A percentile compares a stretch with the other conserved stretches of the same genome.
phyloP scores from a whole-genome alignment of 2,113 vertebrate genomes.

The Petrocephalus zakoni region DNA sequence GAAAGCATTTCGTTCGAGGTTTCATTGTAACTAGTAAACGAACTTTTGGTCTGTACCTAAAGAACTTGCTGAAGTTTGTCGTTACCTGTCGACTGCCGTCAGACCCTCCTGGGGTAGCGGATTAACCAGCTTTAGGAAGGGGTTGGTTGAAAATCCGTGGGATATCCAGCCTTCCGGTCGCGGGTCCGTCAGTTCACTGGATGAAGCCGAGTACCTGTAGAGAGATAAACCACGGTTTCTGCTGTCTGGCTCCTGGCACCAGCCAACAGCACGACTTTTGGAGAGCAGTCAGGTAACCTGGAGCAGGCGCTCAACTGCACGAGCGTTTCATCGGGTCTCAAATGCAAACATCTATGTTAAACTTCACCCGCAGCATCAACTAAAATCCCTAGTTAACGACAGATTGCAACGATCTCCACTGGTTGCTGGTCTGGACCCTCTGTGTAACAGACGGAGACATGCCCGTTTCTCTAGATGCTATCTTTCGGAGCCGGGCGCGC shows the following conservation, averaged over 20 bases:
- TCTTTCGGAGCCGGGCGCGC: constrained; percentile 42
- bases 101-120: constrained; percentile 47
- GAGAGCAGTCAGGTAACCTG: background rate
- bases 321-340: background rate
- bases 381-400: background rate
- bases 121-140: constrained; percentile 47
- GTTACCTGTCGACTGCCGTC: constrained; percentile 59
- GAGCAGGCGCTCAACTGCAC: background rate
- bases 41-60: background rate
- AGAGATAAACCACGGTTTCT: background rate
- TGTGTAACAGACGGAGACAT: background rate
- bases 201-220: constrained; percentile 56
- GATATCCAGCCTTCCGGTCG: constrained; percentile 55
- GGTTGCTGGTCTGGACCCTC: background rate
- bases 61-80: background rate
- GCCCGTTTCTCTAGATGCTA: background rate
- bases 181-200: constrained; percentile 47
- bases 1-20: background rate
- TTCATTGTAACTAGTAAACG: background rate
- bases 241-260: background rate
- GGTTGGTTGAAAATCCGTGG: constrained; percentile 52
- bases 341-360: background rate
- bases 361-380: background rate
- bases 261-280: background rate
- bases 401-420: background rate